Conservation (phyloP, 2,888 invertebrate species). For the Plebejus argus region DNA sequence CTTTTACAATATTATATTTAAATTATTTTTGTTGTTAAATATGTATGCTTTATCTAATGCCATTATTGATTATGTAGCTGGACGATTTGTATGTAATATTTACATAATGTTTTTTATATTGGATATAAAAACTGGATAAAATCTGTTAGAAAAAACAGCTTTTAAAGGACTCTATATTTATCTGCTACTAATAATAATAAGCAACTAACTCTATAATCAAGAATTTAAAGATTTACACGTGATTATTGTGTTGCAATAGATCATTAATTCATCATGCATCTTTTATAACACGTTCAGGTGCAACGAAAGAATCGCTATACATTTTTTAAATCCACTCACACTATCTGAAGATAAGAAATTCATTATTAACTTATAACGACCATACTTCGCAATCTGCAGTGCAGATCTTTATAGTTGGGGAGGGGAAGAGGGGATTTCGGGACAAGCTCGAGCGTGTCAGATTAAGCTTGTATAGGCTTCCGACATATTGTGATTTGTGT, state of each 20-base stretch:
- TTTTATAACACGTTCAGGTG: background rate
- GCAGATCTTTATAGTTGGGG: background rate
- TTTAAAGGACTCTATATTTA: no score
- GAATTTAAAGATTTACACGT: background rate
- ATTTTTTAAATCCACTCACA: constrained; percentile 6
- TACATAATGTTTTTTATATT: no score
- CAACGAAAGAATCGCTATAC: background rate
- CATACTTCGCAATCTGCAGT: background rate
- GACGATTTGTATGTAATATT: no score
- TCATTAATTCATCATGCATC: background rate
- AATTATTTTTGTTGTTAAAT: background rate
- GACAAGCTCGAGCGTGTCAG: no score
- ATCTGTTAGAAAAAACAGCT: no score
- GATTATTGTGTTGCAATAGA: background rate
- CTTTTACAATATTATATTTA: background rate
- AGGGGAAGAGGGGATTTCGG: no score
- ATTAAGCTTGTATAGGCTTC: no score
- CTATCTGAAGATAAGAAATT: constrained; percentile 6
- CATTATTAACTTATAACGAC: background rate
- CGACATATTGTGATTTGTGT: no score
- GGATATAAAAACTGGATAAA: no score
- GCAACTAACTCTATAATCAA: background rate
- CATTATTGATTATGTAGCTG: background rate
- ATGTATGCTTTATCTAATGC: background rate
- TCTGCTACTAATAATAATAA: no score